Conservation (phyloP, 35 echinoderm and acorn worm genomes). For the Amphiura filiformis region DNA sequence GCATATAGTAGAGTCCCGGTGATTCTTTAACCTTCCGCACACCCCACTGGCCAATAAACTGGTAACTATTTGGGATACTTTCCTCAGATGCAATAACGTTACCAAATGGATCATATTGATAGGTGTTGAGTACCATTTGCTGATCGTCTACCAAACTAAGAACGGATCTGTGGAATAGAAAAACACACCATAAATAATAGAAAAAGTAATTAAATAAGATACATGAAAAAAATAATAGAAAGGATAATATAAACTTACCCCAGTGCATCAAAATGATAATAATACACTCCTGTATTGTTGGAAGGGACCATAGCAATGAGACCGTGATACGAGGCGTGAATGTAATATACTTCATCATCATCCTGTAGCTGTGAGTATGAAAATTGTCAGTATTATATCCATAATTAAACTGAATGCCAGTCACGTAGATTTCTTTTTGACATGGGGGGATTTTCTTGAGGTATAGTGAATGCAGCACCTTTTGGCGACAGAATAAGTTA, state of each 20-base stretch:
- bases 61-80: not conserved
- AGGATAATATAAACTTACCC: not conserved
- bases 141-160: not conserved
- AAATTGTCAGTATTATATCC: too few species aligned
- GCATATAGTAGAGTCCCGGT: conserved; percentile 15
- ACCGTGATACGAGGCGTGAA: not conserved
- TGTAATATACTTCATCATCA: not conserved
- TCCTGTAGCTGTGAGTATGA: too few species aligned
- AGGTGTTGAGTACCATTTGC: not conserved
- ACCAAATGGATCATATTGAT: conserved; percentile 6
- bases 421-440: too few species aligned
- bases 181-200: too few species aligned
- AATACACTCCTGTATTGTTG: not conserved
- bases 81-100: conserved; percentile 7
- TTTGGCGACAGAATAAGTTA: too few species aligned
- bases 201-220: too few species aligned
- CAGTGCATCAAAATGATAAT: not conserved
- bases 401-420: too few species aligned
- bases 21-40: conserved; percentile 8
- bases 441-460: too few species aligned
- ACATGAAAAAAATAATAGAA: too few species aligned
- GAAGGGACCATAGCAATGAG: not conserved
- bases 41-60: conserved; percentile 26
- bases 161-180: not conserved
- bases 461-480: too few species aligned